Percentiles rank a stretch among this genome's conserved stretches.
These are phyloP conservation scores for Steinernema feltiae DNA, from an alignment of 1,140 invertebrate species.

Conservation along the genomic window DNA sequence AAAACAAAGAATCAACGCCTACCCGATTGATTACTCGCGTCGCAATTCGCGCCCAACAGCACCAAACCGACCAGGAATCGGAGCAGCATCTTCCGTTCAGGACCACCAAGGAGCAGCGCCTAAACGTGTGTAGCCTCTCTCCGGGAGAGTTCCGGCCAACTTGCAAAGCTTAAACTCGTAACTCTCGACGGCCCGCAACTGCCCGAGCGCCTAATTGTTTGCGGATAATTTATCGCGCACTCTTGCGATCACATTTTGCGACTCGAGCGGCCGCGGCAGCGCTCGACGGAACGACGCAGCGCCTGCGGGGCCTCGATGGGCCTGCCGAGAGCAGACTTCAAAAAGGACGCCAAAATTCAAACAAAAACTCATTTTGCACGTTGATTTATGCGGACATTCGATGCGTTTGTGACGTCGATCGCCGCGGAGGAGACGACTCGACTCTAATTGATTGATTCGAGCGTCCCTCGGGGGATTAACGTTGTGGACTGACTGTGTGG, in stretches of 20 bases:
- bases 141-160: not conserved
- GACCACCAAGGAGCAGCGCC: no score
- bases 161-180: not conserved
- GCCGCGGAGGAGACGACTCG: not conserved
- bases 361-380: constrained; percentile 15
- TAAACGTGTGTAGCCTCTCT: not conserved
- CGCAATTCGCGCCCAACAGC: no score
- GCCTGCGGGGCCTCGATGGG: not conserved
- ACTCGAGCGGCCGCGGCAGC: not conserved
- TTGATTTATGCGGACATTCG: constrained; percentile 9
- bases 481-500: no score
- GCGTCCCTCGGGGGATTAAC: not conserved
- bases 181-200: not conserved
- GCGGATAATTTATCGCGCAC: constrained; percentile 3
- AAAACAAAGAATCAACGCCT: no score
- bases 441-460: constrained; percentile 13
- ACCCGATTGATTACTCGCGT: no score
- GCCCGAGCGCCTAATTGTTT: constrained; percentile 7
- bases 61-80: no score
- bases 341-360: constrained; percentile 6
- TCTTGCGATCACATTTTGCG: constrained; percentile 3
- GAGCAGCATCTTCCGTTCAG: not conserved
- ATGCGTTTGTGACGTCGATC: not conserved
- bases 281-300: not conserved
- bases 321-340: not conserved